These are phyloP conservation scores for Biston betularia DNA, from an alignment of 2,888 invertebrate genomes.

Conservation along the genomic window DNA sequence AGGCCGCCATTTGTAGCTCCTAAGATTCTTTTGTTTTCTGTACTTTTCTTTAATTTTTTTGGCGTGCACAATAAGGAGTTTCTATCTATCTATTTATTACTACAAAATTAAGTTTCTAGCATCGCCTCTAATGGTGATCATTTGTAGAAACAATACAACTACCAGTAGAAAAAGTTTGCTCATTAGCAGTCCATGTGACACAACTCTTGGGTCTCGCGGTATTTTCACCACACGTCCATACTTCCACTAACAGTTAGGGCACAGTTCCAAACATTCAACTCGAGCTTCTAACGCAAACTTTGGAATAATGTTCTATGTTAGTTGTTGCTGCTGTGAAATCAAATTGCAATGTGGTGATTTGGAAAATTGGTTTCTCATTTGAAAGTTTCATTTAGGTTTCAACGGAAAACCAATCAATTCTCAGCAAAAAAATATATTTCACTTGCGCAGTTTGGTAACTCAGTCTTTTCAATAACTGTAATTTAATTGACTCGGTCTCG, in stretches of 20 bases:
- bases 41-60: too few relatives aligned
- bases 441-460: too few relatives aligned
- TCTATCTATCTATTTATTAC: too few relatives aligned
- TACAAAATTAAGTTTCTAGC: not conserved
- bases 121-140: not conserved
- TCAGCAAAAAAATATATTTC: too few relatives aligned
- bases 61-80: too few relatives aligned
- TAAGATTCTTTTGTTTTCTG: too few relatives aligned
- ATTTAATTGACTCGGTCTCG: conserved; percentile 23
- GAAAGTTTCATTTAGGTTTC: too few relatives aligned
- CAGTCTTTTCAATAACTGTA: conserved; percentile 10
- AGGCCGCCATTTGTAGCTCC: too few relatives aligned
- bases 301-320: conserved; percentile 1
- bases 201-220: conserved; percentile 15
- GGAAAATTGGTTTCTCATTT: not conserved
- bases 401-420: too few relatives aligned
- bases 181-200: conserved; percentile 16
- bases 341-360: not conserved
- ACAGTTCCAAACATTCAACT: conserved; percentile 17
- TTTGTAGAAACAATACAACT: conserved; percentile 6
- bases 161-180: conserved; percentile 12
- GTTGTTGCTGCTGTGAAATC: not conserved
- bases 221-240: conserved; percentile 17
- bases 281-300: conserved; percentile 17
- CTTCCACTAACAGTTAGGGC: conserved; percentile 4